Evolutionary conservation across 2,888 invertebrate species (phyloP), one percentile per base, ranked within the genome.

Genomic region (Leptopilina syphax): DNA sequence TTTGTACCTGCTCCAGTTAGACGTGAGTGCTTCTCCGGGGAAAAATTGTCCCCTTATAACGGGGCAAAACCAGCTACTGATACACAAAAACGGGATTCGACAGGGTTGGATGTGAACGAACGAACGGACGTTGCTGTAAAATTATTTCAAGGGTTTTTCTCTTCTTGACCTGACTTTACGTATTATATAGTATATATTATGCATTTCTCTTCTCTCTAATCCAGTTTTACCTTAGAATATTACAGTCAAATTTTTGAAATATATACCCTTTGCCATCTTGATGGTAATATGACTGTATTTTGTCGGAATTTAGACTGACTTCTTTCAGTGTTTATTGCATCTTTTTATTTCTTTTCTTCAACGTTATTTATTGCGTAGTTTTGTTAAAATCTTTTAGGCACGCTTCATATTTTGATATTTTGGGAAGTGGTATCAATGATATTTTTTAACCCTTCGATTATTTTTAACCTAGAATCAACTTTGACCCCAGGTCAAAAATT

Each of bases 1-100:
- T 85, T 84, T 82, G 84, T 90, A 88, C 89, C 89, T 89, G 88
- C 88, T 87, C 89, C 85, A 90, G 87, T 90, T 89, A 88, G 81
- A 83, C 86, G 86, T 87, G 87, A 88, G 79, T 85, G 83, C 81
- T 83, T 78, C 70, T 34, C 34, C 34, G 34, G 3, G 34, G 34
- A 34, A 78, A 66, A 82, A 80, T 81, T 79, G 77, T 77, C 79
- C 78, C 79, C 81, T 34, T 3, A 44, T 81, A 82, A 85, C 81
- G 79, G 82, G 70, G 57, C 50, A 50, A 50, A 78, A 83, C 47
- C 79, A 81, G 84, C 83, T 84, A 85, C 84, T 68, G 84, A 73
- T 65, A 66, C 77, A 34, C 78, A 34, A 65, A 57, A 76, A 66
- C 73, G 78, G 76, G 54, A 80, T 65, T 65, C 70, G 65, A 66